These are phyloP conservation scores for Sarcophaga bullata DNA, from an alignment of 1,140 invertebrate species.

Conservation along the genomic window DNA sequence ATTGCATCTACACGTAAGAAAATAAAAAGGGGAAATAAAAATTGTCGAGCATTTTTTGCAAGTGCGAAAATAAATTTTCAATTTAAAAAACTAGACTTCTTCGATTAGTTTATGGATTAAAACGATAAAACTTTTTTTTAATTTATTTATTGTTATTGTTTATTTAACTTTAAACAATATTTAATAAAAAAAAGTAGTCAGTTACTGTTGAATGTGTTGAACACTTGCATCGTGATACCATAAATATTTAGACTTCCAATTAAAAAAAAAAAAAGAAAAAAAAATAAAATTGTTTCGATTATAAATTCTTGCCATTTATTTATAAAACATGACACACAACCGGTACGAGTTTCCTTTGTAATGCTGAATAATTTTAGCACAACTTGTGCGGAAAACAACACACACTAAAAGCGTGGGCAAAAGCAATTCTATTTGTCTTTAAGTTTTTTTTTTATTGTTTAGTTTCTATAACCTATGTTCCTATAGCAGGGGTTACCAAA, in stretches of 20 bases:
- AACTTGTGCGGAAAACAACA: neutral
- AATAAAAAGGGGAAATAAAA: too few relatives aligned
- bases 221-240: neutral
- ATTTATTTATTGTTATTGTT: too few relatives aligned
- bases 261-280: too few relatives aligned
- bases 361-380: neutral
- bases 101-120: too few relatives aligned
- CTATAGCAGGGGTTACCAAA: too few relatives aligned
- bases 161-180: too few relatives aligned
- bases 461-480: neutral
- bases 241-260: neutral
- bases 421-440: neutral
- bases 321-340: neutral
- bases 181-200: too few relatives aligned
- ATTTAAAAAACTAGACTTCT: too few relatives aligned
- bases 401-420: neutral
- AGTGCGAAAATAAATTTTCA: too few relatives aligned
- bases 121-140: too few relatives aligned
- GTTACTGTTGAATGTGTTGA: neutral
- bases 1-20: neutral
- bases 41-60: too few relatives aligned
- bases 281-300: neutral
- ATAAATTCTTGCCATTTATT: neutral
- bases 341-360: neutral
- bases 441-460: slow-evolving; percentile 2